These are phyloP conservation scores for Steinernema feltiae DNA, from an alignment of 1,140 invertebrate genomes.

Conservation along the genomic window DNA sequence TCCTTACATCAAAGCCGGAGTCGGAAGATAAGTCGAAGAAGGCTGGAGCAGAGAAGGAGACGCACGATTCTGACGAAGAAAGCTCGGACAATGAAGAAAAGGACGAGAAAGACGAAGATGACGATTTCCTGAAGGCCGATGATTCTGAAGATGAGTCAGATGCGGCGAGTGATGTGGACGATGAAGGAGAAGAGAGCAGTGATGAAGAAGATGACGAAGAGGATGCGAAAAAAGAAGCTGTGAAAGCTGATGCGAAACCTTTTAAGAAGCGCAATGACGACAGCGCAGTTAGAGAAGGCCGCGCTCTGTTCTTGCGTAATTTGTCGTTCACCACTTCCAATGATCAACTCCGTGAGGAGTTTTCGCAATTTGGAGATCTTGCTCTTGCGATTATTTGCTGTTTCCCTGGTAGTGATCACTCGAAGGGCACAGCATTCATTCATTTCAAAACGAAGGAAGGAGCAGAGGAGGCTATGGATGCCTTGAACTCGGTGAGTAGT, in stretches of 20 bases:
- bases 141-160: constrained; percentile 19
- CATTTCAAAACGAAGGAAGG: constrained; percentile 41
- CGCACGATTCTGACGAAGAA: background rate
- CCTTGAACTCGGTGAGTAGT: constrained; percentile 31
- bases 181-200: background rate
- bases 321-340: constrained; percentile 34
- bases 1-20: constrained; percentile 12
- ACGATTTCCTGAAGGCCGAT: background rate
- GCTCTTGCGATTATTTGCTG: constrained; percentile 45
- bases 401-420: constrained; percentile 43
- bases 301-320: constrained; percentile 37
- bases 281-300: constrained; percentile 10
- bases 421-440: constrained; percentile 46
- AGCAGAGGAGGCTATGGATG: constrained; percentile 42
- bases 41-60: background rate
- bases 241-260: constrained; percentile 16
- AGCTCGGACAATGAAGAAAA: background rate
- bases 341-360: constrained; percentile 37
- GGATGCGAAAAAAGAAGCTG: constrained; percentile 23
- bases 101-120: background rate
- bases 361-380: constrained; percentile 45
- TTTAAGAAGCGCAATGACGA: constrained; percentile 17
- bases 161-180: constrained; percentile 3
- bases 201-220: constrained; percentile 25
- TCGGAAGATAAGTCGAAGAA: constrained; percentile 19